Evolutionary conservation across 2,888 invertebrate genomes (phyloP), one percentile per base, ranked within the genome.

Genomic region (Chromoteleia sp.): DNA sequence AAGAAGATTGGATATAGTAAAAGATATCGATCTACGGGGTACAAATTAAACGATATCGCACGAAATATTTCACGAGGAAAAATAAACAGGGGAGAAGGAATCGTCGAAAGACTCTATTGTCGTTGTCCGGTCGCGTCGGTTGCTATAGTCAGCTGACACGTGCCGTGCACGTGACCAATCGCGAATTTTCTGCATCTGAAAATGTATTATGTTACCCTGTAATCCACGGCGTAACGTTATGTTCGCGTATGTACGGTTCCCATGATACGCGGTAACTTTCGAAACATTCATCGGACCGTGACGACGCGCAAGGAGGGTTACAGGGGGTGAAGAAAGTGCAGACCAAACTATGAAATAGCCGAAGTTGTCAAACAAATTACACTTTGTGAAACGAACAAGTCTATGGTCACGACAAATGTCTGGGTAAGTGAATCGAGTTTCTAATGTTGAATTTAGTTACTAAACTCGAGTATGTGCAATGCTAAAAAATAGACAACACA

Each of bases 161-260:
- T 84, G 84, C 65, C 79, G 36, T 71, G 56, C 86, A 84, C 86
- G 85, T 81, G 86, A 81, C 85, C 86, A 85, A 86, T 86, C 85
- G 83, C 82, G 83, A 86, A 86, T 86, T 86, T 85, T 85, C 86
- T 81, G 84, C 84, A 76, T 85, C 83, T 83, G 80, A 84, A 82
- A 80, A 83, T 82, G 82, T 79, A 84, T 82, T 85, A 70, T 77
- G 81, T 81, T 81, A 74, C 74, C 75, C 63, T 74, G 76, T 78
- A 82, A 82, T 82, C 81, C 84, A 67, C 81, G 71, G 48, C 74
- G 70, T 73, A 74, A 59, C 65, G 75, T 76, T 73, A 59, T 65
- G 76, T 78, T 74, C 79, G 78, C 77, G 74, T 83, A 79, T 80
- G 78, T 67, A 84, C 67, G 61, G 81, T 85, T 85, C 85, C 84